Evolutionary conservation across 2,113 vertebrate species (phyloP).

Genomic region (human (Homo sapiens)): DNA sequence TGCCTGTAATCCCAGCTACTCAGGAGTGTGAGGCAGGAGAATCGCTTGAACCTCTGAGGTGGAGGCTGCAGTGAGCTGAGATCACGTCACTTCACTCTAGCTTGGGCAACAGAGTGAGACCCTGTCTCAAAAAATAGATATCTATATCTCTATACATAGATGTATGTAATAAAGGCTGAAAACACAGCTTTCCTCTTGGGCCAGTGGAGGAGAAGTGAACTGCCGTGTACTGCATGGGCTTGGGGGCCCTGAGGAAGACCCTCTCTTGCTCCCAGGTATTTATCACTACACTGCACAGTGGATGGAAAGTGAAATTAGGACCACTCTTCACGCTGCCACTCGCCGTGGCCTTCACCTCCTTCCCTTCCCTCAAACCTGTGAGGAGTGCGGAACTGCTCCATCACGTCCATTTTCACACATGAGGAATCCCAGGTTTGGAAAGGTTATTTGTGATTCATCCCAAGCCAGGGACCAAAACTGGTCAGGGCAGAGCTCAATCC

Average conservation of each 20-base stretch:
- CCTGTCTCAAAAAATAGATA: no score
- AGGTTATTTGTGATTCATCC: neutral
- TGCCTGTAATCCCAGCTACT: no score
- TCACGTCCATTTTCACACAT: neutral
- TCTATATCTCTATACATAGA: no score
- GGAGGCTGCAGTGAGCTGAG: no score
- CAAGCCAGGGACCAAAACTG: neutral
- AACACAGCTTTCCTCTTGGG: neutral
- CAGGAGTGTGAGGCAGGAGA: no score
- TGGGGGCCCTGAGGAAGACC: neutral
- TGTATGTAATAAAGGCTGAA: neutral
- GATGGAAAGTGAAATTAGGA: fast-evolving
- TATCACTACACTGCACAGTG: neutral
- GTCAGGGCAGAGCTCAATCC: neutral
- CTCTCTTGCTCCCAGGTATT: no score
- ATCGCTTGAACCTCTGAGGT: no score
- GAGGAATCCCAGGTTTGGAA: neutral
- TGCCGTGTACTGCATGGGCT: neutral
- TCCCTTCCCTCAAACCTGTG: fast-evolving
- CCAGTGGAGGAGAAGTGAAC: neutral
- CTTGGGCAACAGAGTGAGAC: no score
- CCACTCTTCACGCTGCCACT: fast-evolving
- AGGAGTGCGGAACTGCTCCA: fast-evolving
- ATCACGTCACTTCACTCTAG: no score
- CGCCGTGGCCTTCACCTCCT: neutral